Conservation (phyloP, 2,797 vertebrate genomes). For the Fringilla coelebs region DNA sequence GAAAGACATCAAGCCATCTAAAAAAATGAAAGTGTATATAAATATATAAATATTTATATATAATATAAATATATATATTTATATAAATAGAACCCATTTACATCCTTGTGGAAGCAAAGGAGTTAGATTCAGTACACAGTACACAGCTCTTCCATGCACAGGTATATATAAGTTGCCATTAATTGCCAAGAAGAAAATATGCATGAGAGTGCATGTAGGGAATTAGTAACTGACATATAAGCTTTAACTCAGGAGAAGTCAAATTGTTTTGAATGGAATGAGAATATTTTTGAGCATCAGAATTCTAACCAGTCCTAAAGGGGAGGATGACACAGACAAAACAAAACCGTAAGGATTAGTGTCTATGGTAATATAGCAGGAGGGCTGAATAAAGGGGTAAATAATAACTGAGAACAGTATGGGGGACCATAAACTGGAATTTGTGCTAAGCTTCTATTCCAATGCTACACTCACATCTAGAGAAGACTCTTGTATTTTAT, state of each 20-base stretch:
- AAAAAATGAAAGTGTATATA: not conserved
- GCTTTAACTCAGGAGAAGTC: not conserved
- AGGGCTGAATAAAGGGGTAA: not conserved
- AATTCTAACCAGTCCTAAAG: not conserved
- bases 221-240: not conserved
- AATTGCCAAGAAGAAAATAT: not conserved
- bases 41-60: not conserved
- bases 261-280: not conserved
- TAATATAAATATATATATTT: not conserved
- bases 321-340: not conserved
- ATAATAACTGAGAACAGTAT: not conserved
- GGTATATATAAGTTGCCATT: not conserved
- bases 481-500: not conserved
- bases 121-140: not conserved
- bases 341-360: not conserved
- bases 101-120: not conserved
- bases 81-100: not conserved
- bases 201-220: not conserved
- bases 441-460: not conserved
- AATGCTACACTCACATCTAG: not conserved
- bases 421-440: not conserved
- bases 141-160: not conserved
- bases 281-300: not conserved
- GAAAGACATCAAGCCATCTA: not conserved
- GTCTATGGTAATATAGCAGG: not conserved